These are phyloP conservation scores for Apogon hyalosoma DNA, from an alignment of 2,797 vertebrate genomes.

Conservation along the genomic window DNA sequence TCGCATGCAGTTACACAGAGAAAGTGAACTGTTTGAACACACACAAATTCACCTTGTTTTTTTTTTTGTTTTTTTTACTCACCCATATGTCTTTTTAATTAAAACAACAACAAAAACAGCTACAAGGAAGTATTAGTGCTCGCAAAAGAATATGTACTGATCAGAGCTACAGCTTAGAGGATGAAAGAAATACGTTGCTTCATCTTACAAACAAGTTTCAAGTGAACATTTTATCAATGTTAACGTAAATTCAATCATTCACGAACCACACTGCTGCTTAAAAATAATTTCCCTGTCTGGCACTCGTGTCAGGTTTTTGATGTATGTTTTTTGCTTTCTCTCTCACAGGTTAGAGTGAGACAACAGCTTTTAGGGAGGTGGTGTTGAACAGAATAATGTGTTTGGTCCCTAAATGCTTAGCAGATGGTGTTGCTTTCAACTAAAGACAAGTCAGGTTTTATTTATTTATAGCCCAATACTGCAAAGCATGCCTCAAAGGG, in stretches of 20 bases:
- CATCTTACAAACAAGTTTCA: constrained; percentile 48
- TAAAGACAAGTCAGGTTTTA: constrained; percentile 41
- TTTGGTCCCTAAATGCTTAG: constrained; percentile 40
- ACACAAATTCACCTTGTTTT: constrained; percentile 58
- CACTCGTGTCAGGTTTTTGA: constrained; percentile 42
- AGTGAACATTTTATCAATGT: constrained; percentile 34
- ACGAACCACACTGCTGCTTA: constrained; percentile 26
- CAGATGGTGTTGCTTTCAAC: constrained; percentile 47
- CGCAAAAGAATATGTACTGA: constrained; percentile 37
- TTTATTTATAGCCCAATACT: constrained; percentile 35
- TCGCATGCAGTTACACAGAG: constrained; percentile 65
- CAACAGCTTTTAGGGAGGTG: constrained; percentile 22
- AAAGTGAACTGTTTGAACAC: constrained; percentile 65
- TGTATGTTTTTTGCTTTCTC: constrained; percentile 34
- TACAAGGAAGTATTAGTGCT: constrained; percentile 40
- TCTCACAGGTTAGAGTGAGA: constrained; percentile 33
- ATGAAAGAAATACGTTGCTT: constrained; percentile 45
- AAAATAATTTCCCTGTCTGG: constrained; percentile 43
- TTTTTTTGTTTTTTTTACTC: constrained; percentile 59
- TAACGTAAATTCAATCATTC: constrained; percentile 43
- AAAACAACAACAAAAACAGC: constrained; percentile 69
- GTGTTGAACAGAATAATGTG: constrained; percentile 18
- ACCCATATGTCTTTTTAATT: constrained; percentile 78
- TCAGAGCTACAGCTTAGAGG: constrained; percentile 30
- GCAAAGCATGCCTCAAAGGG: constrained; percentile 27